Evolutionary conservation across 2,797 vertebrate genomes (phyloP).

Genomic region (Lates japonicus): DNA sequence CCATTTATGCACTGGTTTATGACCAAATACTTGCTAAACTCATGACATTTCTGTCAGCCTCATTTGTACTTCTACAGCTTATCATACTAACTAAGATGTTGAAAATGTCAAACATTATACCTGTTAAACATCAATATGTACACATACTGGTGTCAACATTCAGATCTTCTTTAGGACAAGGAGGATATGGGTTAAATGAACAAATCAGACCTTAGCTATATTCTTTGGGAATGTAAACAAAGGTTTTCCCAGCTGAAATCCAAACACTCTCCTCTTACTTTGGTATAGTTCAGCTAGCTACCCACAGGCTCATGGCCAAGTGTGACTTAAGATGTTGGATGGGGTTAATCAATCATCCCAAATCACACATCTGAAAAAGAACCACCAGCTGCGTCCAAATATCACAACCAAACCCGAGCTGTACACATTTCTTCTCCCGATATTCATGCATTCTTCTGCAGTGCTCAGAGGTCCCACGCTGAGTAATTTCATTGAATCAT

Average conservation of each 20-base stretch:
- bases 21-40: neutral
- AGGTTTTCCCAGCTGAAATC: neutral
- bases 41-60: neutral
- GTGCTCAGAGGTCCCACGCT: slow-evolving; percentile 2
- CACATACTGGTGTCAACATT: neutral
- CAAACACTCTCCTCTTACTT: neutral
- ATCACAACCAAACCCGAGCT: neutral
- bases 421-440: neutral
- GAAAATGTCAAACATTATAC: neutral
- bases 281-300: neutral
- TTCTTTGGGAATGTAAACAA: neutral
- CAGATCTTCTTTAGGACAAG: neutral
- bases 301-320: neutral
- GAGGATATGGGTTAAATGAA: neutral
- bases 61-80: neutral
- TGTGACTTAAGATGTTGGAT: neutral
- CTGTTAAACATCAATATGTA: too few relatives aligned
- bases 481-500: slow-evolving; percentile 59
- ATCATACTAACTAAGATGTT: neutral
- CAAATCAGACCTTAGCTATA: neutral
- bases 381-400: neutral
- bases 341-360: neutral
- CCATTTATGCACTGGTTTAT: neutral
- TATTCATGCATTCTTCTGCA: slow-evolving; percentile 6
- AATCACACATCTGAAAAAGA: neutral